These are phyloP conservation scores for Cerastis rubricosa DNA, from an alignment of 2,888 invertebrate species.

Conservation along the genomic window DNA sequence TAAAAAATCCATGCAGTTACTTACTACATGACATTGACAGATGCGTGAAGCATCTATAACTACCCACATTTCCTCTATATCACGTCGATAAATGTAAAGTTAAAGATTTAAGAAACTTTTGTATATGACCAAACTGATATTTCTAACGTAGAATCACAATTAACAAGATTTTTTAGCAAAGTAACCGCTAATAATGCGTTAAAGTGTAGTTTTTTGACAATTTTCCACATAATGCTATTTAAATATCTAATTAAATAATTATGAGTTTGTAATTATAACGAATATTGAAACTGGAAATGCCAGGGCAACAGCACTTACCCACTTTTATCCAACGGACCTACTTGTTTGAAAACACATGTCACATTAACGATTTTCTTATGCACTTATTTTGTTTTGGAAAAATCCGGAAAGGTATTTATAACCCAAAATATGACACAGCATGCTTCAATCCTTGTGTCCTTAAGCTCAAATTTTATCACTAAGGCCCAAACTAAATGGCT, in stretches of 20 bases:
- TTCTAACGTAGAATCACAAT: conserved; percentile 64
- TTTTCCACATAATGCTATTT: conserved; percentile 67
- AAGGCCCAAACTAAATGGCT: too few species aligned
- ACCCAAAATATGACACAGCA: background rate
- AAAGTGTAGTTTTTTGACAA: conserved; percentile 71
- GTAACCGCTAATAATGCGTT: conserved; percentile 51
- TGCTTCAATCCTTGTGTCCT: too few species aligned
- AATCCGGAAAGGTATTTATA: background rate
- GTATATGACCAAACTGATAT: conserved; percentile 72
- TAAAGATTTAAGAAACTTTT: conserved; percentile 64
- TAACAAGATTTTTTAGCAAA: conserved; percentile 52
- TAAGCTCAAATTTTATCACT: background rate
- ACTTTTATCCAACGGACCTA: background rate
- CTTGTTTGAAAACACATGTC: background rate
- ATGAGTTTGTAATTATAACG: conserved; percentile 3
- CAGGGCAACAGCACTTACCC: background rate
- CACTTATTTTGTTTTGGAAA: background rate
- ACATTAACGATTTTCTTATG: background rate
- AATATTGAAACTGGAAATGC: conserved; percentile 3
- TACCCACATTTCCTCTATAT: conserved; percentile 40
- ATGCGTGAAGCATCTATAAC: background rate
- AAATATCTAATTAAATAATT: conserved; percentile 22
- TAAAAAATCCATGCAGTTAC: background rate
- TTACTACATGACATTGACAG: background rate
- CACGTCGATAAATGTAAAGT: conserved; percentile 47